A percentile compares a stretch with the other conserved stretches of the same genome.
Conservation (phyloP, 1,140 invertebrate species). For the Philopotamus ludificatus region DNA sequence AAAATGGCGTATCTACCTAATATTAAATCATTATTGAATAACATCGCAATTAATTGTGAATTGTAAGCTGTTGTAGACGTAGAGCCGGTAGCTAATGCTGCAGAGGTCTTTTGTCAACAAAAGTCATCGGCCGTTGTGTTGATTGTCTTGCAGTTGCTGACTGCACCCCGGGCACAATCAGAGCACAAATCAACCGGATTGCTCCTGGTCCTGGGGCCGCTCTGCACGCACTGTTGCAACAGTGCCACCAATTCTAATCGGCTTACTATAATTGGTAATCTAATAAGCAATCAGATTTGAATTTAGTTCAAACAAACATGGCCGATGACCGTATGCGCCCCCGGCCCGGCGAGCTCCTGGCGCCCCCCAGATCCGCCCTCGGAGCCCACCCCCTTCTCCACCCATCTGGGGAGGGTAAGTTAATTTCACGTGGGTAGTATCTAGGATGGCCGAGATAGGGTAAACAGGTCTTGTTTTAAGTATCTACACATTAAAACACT, state of each 20-base stretch:
- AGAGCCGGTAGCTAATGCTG: too few relatives aligned
- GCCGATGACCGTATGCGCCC: constrained; percentile 33
- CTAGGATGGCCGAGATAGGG: not conserved
- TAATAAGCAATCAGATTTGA: constrained; percentile 42
- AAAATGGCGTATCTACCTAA: too few relatives aligned
- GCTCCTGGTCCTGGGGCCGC: constrained; percentile 10
- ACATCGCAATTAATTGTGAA: too few relatives aligned
- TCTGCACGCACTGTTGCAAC: constrained; percentile 34
- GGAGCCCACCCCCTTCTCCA: not conserved
- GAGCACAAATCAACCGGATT: constrained; percentile 20
- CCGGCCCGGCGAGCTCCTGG: constrained; percentile 15
- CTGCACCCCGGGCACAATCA: constrained; percentile 23
- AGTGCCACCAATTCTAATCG: constrained; percentile 37
- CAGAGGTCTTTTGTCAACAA: too few relatives aligned
- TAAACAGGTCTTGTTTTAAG: not conserved
- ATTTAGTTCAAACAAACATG: constrained; percentile 39
- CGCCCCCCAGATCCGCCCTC: not conserved
- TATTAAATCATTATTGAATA: too few relatives aligned
- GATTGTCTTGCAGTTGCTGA: too few relatives aligned
- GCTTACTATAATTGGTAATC: constrained; percentile 42
- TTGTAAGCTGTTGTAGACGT: too few relatives aligned
- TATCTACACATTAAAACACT: not conserved
- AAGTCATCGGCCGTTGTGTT: too few relatives aligned
- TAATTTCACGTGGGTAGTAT: constrained; percentile 22
- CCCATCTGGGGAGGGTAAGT: constrained; percentile 1